These are phyloP conservation scores for Enteromius anoplus DNA, from an alignment of 2,797 vertebrate genomes.

Conservation along the genomic window DNA sequence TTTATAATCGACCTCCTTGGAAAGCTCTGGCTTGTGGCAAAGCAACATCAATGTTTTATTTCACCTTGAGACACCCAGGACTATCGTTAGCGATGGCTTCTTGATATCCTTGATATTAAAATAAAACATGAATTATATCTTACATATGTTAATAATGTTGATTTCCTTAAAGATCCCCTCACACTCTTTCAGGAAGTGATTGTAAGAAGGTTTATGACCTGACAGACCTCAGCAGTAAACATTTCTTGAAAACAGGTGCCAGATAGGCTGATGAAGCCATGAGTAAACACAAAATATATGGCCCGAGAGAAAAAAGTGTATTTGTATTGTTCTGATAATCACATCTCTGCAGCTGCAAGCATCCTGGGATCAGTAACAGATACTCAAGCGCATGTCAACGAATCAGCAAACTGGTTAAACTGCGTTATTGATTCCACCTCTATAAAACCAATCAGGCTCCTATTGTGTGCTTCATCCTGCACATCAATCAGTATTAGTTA, in stretches of 20 bases:
- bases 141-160: neutral
- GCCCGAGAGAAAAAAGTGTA: neutral
- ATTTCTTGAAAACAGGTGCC: neutral
- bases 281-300: neutral
- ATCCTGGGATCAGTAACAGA: slow-evolving; percentile 5
- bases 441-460: slow-evolving; percentile 21
- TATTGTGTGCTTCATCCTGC: neutral
- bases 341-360: slow-evolving; percentile 4
- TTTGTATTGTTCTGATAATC: neutral
- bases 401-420: slow-evolving; percentile 21
- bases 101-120: too few relatives aligned
- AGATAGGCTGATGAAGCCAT: neutral
- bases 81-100: too few relatives aligned
- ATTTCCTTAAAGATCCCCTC: neutral
- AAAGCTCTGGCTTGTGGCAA: too few relatives aligned
- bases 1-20: neutral
- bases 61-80: too few relatives aligned
- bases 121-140: too few relatives aligned
- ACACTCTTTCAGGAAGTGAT: slow-evolving; percentile 14
- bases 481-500: slow-evolving; percentile 14
- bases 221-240: slow-evolving; percentile 1
- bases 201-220: neutral
- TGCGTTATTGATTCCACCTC: neutral
- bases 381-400: neutral
- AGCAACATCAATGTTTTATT: too few relatives aligned